A percentile compares a stretch with the other conserved stretches of the same genome.
These are phyloP conservation scores for Lydus trimaculatus DNA, from an alignment of 2,888 invertebrate genomes.

Conservation along the genomic window DNA sequence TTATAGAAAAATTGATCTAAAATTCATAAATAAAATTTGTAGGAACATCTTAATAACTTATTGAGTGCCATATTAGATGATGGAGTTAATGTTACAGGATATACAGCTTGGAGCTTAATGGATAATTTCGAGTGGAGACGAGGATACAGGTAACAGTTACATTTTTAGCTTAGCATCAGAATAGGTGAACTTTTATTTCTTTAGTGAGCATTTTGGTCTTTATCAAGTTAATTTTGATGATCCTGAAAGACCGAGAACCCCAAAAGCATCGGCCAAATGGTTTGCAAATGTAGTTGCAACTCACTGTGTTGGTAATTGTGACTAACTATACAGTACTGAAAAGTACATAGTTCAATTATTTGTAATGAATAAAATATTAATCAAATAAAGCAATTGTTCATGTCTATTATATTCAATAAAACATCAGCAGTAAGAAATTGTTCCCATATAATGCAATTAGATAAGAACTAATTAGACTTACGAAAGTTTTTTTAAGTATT, in stretches of 20 bases:
- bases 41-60: slow-evolving; percentile 61
- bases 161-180: neutral
- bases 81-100: slow-evolving; percentile 58
- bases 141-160: slow-evolving; percentile 44
- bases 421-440: no score
- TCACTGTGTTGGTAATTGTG: slow-evolving; percentile 22
- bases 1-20: neutral
- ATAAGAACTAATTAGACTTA: no score
- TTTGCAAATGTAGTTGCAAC: slow-evolving; percentile 64
- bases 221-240: slow-evolving; percentile 72
- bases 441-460: no score
- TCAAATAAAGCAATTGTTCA: neutral
- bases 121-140: slow-evolving; percentile 62
- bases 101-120: slow-evolving; percentile 50
- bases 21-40: slow-evolving; percentile 21
- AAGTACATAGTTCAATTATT: neutral
- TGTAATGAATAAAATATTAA: neutral
- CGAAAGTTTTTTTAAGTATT: no score
- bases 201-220: slow-evolving; percentile 73
- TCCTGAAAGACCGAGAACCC: slow-evolving; percentile 66
- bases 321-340: neutral
- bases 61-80: slow-evolving; percentile 55
- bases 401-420: no score
- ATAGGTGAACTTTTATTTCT: no score
- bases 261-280: slow-evolving; percentile 69